Base-by-base conservation (phyloP, 2,797 vertebrate species). In the Rallus crepitans region DNA sequence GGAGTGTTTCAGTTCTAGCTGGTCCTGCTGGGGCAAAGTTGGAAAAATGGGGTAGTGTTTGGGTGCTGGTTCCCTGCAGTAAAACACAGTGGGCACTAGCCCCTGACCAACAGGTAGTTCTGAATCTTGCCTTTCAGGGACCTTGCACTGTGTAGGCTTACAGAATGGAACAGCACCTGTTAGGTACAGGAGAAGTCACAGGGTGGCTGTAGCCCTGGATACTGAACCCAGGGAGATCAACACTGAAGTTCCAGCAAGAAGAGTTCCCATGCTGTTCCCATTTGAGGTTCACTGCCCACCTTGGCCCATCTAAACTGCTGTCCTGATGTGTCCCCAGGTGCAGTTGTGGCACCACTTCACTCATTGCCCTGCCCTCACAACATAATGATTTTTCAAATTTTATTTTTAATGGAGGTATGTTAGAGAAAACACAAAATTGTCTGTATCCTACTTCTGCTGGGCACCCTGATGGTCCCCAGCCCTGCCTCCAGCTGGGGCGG, bases 21-120 rank as follows among this genome's bases (percentile, higher is more conserved):
- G 21, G 5, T 48, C 39, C 45, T 64, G 60, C 45, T 12, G 2
- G 19, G 37, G 63, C 30, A n/a, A 37, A 70, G 37, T 4, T 12
- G 45, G 60, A 56, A 35, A 48, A 42, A 31, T 5, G 4, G 3
- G 11, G 40, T 23, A 6, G 60, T 12, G 10, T 8, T 21, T 0
- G 0, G 1, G 11, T 39, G 14, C 28, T 53, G 19, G 0, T 12
- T 65, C 57, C 25, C 35, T 50, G 21, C n/a, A 37, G 0, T 25
- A 59, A 19, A 65, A 21, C 8, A 1, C 17, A 7, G 20, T 8
- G n/a, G 69, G 37, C 24, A 12, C 50, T 5, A 2, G 23, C 28
- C 40, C 33, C 70, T 24, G 52, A 27, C 0, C 4, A 9, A 55
- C 2, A 11, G 33, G 37, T 31, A 8, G 12, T 2, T 56, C n/a